These are phyloP conservation scores for Eulacestoma nigropectus DNA, from an alignment of 2,113 vertebrate species.

Conservation along the genomic window DNA sequence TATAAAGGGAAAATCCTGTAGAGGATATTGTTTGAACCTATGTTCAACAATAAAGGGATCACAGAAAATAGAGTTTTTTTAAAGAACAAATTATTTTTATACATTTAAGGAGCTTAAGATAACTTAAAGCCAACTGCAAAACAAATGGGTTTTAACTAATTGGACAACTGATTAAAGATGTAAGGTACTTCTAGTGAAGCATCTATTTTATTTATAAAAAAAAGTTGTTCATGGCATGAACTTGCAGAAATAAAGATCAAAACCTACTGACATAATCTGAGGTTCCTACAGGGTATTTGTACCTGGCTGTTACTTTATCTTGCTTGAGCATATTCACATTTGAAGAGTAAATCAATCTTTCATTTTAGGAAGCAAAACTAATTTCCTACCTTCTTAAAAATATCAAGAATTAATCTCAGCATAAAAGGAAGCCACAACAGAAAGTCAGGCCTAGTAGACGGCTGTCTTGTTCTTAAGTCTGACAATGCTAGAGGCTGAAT, in stretches of 20 bases:
- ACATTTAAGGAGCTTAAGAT: neutral
- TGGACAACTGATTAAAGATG: neutral
- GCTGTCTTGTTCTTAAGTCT: neutral
- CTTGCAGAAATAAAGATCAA: neutral
- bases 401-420: neutral
- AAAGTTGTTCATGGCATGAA: neutral
- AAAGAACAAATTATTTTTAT: neutral
- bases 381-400: neutral
- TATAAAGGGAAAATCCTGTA: neutral
- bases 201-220: neutral
- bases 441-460: neutral
- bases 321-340: neutral
- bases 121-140: neutral
- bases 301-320: neutral
- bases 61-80: rapidly evolving
- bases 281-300: neutral
- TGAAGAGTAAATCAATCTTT: neutral
- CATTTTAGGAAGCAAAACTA: neutral
- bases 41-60: neutral
- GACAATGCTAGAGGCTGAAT: neutral
- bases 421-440: neutral
- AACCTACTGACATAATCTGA: neutral
- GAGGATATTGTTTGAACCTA: neutral
- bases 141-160: neutral
- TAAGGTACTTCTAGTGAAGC: neutral